Evolutionary conservation across 1,140 invertebrate genomes (phyloP).

Genomic region (Cepaea nemoralis): DNA sequence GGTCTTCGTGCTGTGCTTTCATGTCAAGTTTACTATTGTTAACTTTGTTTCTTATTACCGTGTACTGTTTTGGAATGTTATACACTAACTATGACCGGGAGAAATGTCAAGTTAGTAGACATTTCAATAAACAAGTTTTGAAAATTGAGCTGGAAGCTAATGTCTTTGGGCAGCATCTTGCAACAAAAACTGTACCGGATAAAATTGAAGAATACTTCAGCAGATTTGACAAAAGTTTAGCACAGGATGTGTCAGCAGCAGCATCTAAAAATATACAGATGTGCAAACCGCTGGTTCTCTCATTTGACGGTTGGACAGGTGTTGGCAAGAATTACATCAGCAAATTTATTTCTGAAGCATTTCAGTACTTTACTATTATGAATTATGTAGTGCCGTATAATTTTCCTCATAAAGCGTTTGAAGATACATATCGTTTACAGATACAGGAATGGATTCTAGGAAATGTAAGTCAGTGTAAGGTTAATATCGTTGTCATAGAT

Average conservation of each 20-base stretch:
- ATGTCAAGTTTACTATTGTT: neutral
- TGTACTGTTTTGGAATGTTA: neutral
- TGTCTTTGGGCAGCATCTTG: constrained; percentile 68
- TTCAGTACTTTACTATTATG: constrained; percentile 45
- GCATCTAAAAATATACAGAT: neutral
- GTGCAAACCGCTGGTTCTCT: constrained; percentile 56
- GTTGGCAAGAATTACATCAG: constrained; percentile 67
- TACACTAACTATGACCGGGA: neutral
- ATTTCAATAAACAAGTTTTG: constrained; percentile 47
- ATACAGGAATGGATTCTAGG: constrained; percentile 54
- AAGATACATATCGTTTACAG: constrained; percentile 46
- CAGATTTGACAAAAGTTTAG: constrained; percentile 19
- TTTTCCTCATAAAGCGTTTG: constrained; percentile 52
- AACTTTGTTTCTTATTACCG: neutral
- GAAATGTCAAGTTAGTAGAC: neutral
- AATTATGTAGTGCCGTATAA: constrained; percentile 58
- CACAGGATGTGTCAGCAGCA: neutral
- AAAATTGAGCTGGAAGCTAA: constrained; percentile 54
- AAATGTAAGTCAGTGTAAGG: constrained; percentile 56
- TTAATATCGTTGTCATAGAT: constrained; percentile 65
- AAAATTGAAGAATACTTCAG: constrained; percentile 48
- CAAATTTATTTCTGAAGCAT: constrained; percentile 55
- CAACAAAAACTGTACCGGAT: constrained; percentile 48
- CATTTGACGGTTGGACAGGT: constrained; percentile 68
- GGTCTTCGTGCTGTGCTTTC: neutral